Base-by-base conservation (phyloP, 2,113 vertebrate species). In the Bostrychus sinensis region DNA sequence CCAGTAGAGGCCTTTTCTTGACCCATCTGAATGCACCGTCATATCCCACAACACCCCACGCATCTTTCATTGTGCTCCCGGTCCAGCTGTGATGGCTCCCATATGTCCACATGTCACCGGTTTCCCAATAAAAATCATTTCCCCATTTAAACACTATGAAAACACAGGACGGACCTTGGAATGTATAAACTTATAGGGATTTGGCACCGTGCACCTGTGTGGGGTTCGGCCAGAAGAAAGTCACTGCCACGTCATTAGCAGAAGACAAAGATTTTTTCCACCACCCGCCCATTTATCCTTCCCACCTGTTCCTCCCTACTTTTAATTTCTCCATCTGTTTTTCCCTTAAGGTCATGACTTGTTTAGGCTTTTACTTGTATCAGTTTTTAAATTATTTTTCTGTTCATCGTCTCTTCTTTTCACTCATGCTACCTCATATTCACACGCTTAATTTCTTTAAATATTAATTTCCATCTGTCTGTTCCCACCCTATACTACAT, bases 401-500 rank as follows among this genome's bases (percentile, higher is more conserved):
- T n/a, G n/a, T n/a, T n/a, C n/a, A n/a, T n/a, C n/a, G n/a, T n/a
- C n/a, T n/a, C n/a, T n/a, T n/a, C n/a, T n/a, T n/a, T 63, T 42
- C 51, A 76, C 62, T 61, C 50, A 56, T 72, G 48, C 58, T 83
- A 70, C 77, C 65, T 81, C 75, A 72, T 63, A 63, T 61, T 41
- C 39, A 62, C 66, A 68, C 63, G 81, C 75, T 83, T 70, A 50
- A 78, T 84, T 86, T 69, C 77, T 84, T 86, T 80, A 90, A 88
- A 88, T 84, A 86, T 90, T 87, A 34, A 88, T 90, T 88, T 87
- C 86, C 77, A 55, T 78, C 69, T 76, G 78, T 85, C 74, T 89
- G 86, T 89, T 85, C 78, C 83, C 81, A 85, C 74, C 80, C 56
- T 74, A 75, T n/a, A n/a, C n/a, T n/a, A n/a, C n/a, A n/a, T n/a